Evolutionary conservation across 2,888 invertebrate species (phyloP), one percentile per base, ranked within the genome.

Genomic region (Iselma pallidipennis): DNA sequence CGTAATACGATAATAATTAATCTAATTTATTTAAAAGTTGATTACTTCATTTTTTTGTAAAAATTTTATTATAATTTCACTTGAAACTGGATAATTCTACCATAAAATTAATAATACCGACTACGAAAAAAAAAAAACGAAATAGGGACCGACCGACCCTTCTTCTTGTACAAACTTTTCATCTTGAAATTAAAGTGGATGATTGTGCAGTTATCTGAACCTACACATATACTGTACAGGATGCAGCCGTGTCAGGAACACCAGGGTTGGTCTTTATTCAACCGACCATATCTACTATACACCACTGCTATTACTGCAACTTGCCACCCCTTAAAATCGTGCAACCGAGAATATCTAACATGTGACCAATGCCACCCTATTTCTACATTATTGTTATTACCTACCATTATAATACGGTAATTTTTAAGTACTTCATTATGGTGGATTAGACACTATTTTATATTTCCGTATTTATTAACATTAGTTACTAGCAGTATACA

Each of bases 181-280:
- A 45, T 45, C 45, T 62, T 58, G 55, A 63, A 63, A 63, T 63
- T 63, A 63, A 63, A 59, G 37, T 52, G 58, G 59, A 59, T 63
- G 63, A 63, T 63, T 51, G 63, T 63, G 63, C 63, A 63, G 51
- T 62, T 59, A 59, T 59, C 59, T 42, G 31, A 53, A 37, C 45
- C 21, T 14, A 9, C 4, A 45, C 21, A 45, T 45, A n/a, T n/a
- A n/a, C n/a, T n/a, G n/a, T n/a, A 45, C 45, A 45, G 45, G 45
- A 45, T 45, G 45, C 48, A 14, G 42, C 51, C 55, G 61, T 61
- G 61, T 61, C 61, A 61, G 57, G 55, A 61, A 54, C 61, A 61
- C 45, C 45, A 45, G 21, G 21, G 21, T 45, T 45, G 45, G 45
- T 21, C 45, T 45, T 45, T 45, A 21, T 45, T 45, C 45, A 45